Evolutionary conservation across 2,888 invertebrate species (phyloP).

Genomic region (Tenthredo livida): DNA sequence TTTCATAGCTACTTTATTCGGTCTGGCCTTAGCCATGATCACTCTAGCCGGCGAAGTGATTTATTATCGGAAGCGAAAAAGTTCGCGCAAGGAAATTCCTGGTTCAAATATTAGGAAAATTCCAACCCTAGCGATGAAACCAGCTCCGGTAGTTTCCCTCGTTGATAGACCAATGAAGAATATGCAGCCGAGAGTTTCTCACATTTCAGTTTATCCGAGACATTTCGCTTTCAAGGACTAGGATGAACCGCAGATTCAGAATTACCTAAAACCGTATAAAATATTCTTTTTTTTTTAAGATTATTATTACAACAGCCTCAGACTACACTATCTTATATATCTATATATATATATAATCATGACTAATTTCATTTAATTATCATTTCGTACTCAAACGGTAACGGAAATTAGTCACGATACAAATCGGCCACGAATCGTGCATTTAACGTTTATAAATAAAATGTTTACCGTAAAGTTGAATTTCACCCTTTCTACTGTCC

Average conservation of each 20-base stretch:
- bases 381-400: background rate
- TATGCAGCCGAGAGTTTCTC: slow-evolving; percentile 72
- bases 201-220: slow-evolving; percentile 77
- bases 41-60: slow-evolving; percentile 90
- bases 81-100: slow-evolving; percentile 53
- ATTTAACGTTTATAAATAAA: background rate
- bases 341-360: too few relatives aligned
- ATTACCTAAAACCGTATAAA: background rate
- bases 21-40: slow-evolving; percentile 90
- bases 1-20: slow-evolving; percentile 93
- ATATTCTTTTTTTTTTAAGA: background rate
- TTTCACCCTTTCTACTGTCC: background rate
- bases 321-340: background rate
- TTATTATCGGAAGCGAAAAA: slow-evolving; percentile 81
- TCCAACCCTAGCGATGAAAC: slow-evolving; percentile 70
- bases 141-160: slow-evolving; percentile 70
- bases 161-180: slow-evolving; percentile 65
- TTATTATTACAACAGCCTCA: background rate
- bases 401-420: background rate
- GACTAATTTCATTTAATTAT: background rate
- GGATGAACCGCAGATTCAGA: slow-evolving; percentile 37
- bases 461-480: background rate
- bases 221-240: slow-evolving; percentile 74
- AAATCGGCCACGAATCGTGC: background rate
- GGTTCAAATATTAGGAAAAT: slow-evolving; percentile 53